A percentile compares a stretch with the other conserved stretches of the same genome.
These are phyloP conservation scores for Scaptomyza reducta DNA, from an alignment of 2,888 invertebrate species.

Conservation along the genomic window DNA sequence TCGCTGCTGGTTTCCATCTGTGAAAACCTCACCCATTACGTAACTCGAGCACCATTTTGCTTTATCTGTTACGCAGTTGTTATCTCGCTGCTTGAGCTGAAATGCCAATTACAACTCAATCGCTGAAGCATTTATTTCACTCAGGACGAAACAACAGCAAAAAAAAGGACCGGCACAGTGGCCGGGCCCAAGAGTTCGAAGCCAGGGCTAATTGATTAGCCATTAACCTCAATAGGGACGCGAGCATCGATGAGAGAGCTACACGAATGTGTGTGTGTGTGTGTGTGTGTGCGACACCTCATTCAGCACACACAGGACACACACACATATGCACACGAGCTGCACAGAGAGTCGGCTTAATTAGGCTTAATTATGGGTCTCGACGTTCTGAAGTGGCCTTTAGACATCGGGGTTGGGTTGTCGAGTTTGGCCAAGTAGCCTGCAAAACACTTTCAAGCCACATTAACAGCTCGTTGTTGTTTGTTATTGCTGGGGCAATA, in stretches of 20 bases:
- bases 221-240: slow-evolving; percentile 72
- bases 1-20: not conserved
- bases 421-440: slow-evolving; percentile 52
- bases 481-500: slow-evolving; percentile 59
- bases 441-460: slow-evolving; percentile 67
- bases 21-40: slow-evolving; percentile 25
- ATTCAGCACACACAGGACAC: slow-evolving; percentile 25
- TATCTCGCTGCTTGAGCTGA: slow-evolving; percentile 33
- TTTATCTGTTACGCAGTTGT: slow-evolving; percentile 31
- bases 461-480: slow-evolving; percentile 66
- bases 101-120: slow-evolving; percentile 73
- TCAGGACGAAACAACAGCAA: slow-evolving; percentile 1
- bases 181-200: slow-evolving; percentile 41
- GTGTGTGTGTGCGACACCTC: slow-evolving; percentile 48
- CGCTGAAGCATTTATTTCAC: slow-evolving; percentile 52
- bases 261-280: slow-evolving; percentile 1
- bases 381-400: slow-evolving; percentile 1
- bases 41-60: slow-evolving; percentile 39
- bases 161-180: slow-evolving; percentile 15
- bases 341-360: slow-evolving; percentile 56
- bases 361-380: slow-evolving; percentile 76
- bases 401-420: slow-evolving; percentile 17
- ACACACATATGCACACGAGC: slow-evolving; percentile 20
- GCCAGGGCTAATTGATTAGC: slow-evolving; percentile 71
- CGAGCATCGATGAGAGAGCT: slow-evolving; percentile 10